These are phyloP conservation scores for Drosophila aff. DNA, from an alignment of 1,140 invertebrate species.

Conservation along the genomic window DNA sequence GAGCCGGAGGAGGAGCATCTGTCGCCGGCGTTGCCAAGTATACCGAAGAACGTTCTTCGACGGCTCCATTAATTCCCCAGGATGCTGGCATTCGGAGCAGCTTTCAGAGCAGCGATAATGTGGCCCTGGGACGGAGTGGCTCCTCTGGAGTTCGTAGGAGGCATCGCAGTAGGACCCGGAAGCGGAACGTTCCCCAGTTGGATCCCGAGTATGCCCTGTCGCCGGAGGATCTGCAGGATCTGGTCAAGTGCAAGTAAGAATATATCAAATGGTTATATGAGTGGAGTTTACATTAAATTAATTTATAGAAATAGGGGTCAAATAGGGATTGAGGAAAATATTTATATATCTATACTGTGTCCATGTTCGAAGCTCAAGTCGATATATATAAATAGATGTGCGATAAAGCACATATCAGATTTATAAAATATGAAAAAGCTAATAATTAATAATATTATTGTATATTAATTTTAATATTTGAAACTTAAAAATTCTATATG, in stretches of 20 bases:
- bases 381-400: no score
- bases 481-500: no score
- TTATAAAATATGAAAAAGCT: no score
- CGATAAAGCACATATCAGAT: no score
- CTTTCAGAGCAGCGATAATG: slow-evolving; percentile 52
- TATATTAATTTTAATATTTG: no score
- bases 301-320: neutral
- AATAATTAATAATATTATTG: no score
- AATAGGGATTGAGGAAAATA: neutral
- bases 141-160: slow-evolving; percentile 13
- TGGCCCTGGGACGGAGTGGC: slow-evolving; percentile 3
- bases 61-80: slow-evolving; percentile 25
- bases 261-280: neutral
- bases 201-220: slow-evolving; percentile 72
- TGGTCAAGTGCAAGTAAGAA: slow-evolving; percentile 83
- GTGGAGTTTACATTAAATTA: neutral
- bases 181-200: slow-evolving; percentile 1
- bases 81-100: slow-evolving; percentile 36
- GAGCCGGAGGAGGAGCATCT: neutral
- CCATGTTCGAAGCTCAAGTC: no score
- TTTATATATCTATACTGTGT: neutral
- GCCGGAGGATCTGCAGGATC: slow-evolving; percentile 68
- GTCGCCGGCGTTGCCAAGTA: slow-evolving; percentile 36
- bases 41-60: slow-evolving; percentile 34
- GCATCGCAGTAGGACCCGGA: slow-evolving; percentile 24